phyloP scores from a whole-genome alignment of 2,797 vertebrate species.

The Threskiornis aethiopicus region DNA sequence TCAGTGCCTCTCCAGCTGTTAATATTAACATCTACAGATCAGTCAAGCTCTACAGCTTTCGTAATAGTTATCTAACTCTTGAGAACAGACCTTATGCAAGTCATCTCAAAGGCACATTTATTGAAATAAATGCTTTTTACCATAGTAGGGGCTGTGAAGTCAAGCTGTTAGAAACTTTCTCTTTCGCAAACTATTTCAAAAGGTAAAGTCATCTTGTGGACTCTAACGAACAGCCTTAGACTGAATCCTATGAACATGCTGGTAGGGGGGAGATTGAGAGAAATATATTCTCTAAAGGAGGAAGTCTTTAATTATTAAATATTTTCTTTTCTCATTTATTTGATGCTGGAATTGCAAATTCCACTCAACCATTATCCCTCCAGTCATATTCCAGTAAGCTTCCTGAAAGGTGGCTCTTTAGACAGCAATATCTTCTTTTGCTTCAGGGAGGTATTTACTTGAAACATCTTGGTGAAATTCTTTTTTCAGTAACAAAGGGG shows the following conservation, averaged over 20 bases:
- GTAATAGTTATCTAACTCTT: background rate
- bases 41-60: background rate
- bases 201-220: background rate
- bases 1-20: background rate
- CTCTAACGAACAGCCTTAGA: background rate
- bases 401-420: background rate
- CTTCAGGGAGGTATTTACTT: background rate
- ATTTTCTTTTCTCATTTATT: background rate
- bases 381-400: background rate
- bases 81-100: background rate
- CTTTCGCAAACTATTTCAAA: background rate
- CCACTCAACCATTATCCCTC: background rate
- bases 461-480: background rate
- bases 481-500: background rate
- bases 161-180: background rate
- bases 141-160: background rate
- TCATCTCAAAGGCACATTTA: background rate
- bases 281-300: background rate
- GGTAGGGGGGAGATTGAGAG: background rate
- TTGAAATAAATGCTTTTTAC: background rate
- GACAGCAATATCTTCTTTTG: background rate
- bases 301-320: background rate
- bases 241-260: background rate
- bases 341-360: background rate
- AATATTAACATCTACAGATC: background rate